A percentile compares a stretch with the other conserved stretches of the same genome.
These are phyloP conservation scores for Aethes cnicana DNA, from an alignment of 2,888 invertebrate species.

Conservation along the genomic window DNA sequence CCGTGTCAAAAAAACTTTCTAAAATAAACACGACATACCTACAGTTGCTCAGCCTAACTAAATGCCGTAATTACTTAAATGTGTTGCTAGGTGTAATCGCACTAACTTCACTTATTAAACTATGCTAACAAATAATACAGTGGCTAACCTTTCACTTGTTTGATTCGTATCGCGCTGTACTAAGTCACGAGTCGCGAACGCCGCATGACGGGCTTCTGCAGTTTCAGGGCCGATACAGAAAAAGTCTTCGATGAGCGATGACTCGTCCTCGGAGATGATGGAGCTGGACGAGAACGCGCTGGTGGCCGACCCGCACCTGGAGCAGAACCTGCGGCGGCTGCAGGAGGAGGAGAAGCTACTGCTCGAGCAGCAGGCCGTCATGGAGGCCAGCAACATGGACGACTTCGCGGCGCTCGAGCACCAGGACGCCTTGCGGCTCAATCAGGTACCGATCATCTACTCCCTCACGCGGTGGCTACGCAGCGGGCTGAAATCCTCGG, in stretches of 20 bases:
- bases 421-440: slow-evolving; percentile 66
- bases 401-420: slow-evolving; percentile 68
- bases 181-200: not conserved
- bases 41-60: too few relatives aligned
- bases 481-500: too few relatives aligned
- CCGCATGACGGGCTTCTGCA: slow-evolving; percentile 38
- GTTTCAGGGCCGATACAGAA: slow-evolving; percentile 92
- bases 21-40: too few relatives aligned
- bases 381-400: slow-evolving; percentile 77
- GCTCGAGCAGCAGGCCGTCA: slow-evolving; percentile 88
- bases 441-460: too few relatives aligned
- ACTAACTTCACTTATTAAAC: too few relatives aligned
- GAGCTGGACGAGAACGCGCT: slow-evolving; percentile 94
- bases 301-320: slow-evolving; percentile 76
- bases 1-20: too few relatives aligned
- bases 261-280: slow-evolving; percentile 94
- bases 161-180: slow-evolving; percentile 13
- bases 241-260: slow-evolving; percentile 93
- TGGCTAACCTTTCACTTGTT: not conserved
- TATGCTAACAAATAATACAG: too few relatives aligned
- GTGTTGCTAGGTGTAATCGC: too few relatives aligned
- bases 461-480: too few relatives aligned
- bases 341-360: slow-evolving; percentile 88
- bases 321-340: slow-evolving; percentile 68
- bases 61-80: too few relatives aligned